Percentiles rank a stretch among this genome's conserved stretches.
phyloP scores from a whole-genome alignment of 1,140 invertebrate species.

The Mactra quadrangularis region DNA sequence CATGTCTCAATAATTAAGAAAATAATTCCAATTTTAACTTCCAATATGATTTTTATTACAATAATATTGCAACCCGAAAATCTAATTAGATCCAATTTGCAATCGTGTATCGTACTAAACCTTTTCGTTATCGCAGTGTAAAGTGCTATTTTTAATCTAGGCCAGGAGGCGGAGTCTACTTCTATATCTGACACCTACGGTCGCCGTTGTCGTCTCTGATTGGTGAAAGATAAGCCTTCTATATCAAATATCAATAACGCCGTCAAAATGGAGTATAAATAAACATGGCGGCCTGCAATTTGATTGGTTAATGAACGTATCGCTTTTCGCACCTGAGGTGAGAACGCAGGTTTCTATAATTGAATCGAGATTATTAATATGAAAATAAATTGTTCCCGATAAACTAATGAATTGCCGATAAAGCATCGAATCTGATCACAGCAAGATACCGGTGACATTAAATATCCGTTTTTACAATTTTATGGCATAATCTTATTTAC shows the following conservation, averaged over 20 bases:
- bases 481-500: not conserved
- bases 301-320: conserved; percentile 61
- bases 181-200: conserved; percentile 48
- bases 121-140: conserved; percentile 39
- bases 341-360: conserved; percentile 21
- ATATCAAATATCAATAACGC: conserved; percentile 63
- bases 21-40: not conserved
- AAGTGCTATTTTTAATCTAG: conserved; percentile 50
- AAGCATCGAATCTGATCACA: not conserved
- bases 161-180: conserved; percentile 52
- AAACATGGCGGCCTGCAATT: conserved; percentile 54
- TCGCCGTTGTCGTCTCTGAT: conserved; percentile 45
- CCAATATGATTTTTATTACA: conserved; percentile 5
- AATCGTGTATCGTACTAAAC: conserved; percentile 28
- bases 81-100: conserved; percentile 42
- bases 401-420: conserved; percentile 35
- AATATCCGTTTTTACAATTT: not conserved
- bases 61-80: conserved; percentile 22
- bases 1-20: not conserved
- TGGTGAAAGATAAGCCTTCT: conserved; percentile 55
- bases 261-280: conserved; percentile 62
- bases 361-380: conserved; percentile 36
- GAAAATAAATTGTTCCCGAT: conserved; percentile 18
- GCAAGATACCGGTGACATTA: not conserved
- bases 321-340: conserved; percentile 57